These are phyloP conservation scores for Papilio gigon DNA, from an alignment of 2,888 invertebrate species.

Conservation along the genomic window DNA sequence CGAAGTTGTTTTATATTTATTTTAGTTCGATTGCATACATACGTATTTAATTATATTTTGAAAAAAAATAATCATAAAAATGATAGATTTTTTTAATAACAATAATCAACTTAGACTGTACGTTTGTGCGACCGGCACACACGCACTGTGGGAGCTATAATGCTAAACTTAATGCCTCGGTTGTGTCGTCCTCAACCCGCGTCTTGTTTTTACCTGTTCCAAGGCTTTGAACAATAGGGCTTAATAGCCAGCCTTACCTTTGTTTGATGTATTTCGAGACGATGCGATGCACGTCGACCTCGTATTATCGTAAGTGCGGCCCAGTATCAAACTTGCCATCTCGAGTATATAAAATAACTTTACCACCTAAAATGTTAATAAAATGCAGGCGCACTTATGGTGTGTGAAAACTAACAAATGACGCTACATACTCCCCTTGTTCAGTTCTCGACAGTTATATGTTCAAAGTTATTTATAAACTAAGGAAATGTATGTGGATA, in stretches of 20 bases:
- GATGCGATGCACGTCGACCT: conserved; percentile 54
- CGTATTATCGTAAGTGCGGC: conserved; percentile 57
- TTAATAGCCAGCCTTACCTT: conserved; percentile 49
- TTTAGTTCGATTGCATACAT: too few species aligned
- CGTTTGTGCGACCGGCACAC: background rate
- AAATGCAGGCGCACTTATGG: background rate
- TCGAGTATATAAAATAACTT: conserved; percentile 10
- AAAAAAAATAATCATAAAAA: too few species aligned
- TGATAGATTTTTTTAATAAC: too few species aligned
- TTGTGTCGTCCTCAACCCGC: conserved; percentile 30
- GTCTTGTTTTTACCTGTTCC: conserved; percentile 35
- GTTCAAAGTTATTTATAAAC: too few species aligned
- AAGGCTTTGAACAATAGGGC: conserved; percentile 37
- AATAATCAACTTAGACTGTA: background rate
- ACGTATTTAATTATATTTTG: too few species aligned
- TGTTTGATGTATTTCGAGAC: conserved; percentile 52
- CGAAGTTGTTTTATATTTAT: too few species aligned
- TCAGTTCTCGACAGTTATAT: too few species aligned
- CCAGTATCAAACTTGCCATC: conserved; percentile 52
- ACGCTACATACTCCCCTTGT: too few species aligned
- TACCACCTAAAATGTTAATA: background rate
- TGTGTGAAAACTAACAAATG: too few species aligned
- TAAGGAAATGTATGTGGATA: too few species aligned
- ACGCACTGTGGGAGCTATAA: background rate
- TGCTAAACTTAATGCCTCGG: conserved; percentile 30